A percentile compares a stretch with the other conserved stretches of the same genome.
These are phyloP conservation scores for Leuciscus waleckii DNA, from an alignment of 2,797 vertebrate genomes.

Conservation along the genomic window DNA sequence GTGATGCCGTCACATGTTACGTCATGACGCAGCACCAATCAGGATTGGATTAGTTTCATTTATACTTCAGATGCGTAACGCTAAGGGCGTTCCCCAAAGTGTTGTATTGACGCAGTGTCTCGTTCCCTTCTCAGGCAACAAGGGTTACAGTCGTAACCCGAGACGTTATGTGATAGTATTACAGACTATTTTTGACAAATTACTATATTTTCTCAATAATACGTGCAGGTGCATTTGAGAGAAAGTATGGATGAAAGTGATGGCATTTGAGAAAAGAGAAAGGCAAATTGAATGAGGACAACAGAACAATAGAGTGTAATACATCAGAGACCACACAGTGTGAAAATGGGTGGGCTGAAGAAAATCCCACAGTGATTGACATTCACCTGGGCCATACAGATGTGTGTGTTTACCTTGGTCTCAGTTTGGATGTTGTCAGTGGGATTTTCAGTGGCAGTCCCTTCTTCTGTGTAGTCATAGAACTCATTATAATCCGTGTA, in stretches of 20 bases:
- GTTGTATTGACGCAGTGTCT: too few relatives aligned
- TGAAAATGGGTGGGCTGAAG: slow-evolving; percentile 16
- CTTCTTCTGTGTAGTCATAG: slow-evolving; percentile 92
- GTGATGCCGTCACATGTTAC: too few relatives aligned
- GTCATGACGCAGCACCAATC: too few relatives aligned
- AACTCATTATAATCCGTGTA: slow-evolving; percentile 85
- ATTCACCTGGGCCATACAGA: slow-evolving; percentile 28
- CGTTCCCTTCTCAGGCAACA: too few relatives aligned
- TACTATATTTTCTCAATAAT: not conserved
- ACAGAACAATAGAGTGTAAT: not conserved
- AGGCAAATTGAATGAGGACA: not conserved
- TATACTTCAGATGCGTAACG: too few relatives aligned
- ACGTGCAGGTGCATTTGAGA: not conserved
- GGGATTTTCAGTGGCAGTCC: slow-evolving; percentile 83
- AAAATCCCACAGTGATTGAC: slow-evolving; percentile 11
- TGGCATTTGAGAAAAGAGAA: not conserved
- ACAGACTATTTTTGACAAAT: too few relatives aligned
- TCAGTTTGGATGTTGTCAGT: slow-evolving; percentile 82
- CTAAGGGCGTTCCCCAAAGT: too few relatives aligned
- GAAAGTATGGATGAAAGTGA: not conserved
- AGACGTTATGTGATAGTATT: too few relatives aligned
- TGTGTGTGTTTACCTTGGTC: slow-evolving; percentile 84
- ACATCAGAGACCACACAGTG: slow-evolving; percentile 18
- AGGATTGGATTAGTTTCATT: too few relatives aligned
- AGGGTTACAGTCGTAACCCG: too few relatives aligned